phyloP scores from a whole-genome alignment of 2,113 vertebrate genomes.

The Oceanodroma tethys region DNA sequence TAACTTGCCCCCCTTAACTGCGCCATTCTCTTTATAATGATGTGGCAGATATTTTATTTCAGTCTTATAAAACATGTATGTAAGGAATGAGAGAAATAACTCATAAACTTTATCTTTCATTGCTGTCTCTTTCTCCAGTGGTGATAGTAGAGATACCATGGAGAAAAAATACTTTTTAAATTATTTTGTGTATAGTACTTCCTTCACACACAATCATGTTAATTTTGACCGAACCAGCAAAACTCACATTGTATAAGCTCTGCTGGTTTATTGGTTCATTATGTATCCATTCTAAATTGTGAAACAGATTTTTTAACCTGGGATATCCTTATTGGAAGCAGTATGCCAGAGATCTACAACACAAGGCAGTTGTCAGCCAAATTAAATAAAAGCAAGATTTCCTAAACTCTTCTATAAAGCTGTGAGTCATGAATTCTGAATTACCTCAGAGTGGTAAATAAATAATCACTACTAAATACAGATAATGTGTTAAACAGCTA shows the following conservation, averaged over 20 bases:
- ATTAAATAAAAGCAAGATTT: conserved; percentile 66
- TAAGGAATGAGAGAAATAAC: not conserved
- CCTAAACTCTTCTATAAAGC: conserved; percentile 61
- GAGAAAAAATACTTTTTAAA: not conserved
- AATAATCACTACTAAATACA: conserved; percentile 76
- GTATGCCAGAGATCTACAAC: conserved; percentile 54
- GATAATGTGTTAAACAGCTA: conserved; percentile 77
- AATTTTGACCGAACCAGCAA: not conserved
- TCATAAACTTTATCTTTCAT: not conserved
- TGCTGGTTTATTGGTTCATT: not conserved
- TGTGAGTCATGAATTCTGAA: conserved; percentile 68
- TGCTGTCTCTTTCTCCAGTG: not conserved
- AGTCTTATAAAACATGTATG: not conserved
- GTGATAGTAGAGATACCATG: not conserved
- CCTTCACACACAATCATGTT: not conserved
- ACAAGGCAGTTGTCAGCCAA: conserved; percentile 59
- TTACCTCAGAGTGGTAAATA: conserved; percentile 73
- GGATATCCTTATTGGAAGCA: conserved; percentile 36
- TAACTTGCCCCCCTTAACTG: not conserved
- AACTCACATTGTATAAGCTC: not conserved
- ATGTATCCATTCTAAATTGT: not conserved
- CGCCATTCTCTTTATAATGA: not conserved
- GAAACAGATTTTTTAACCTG: conserved; percentile 32
- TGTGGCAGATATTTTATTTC: not conserved
- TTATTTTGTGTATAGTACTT: not conserved